phyloP scores from a whole-genome alignment of 2,113 vertebrate species.

The Centropus unirufus region DNA sequence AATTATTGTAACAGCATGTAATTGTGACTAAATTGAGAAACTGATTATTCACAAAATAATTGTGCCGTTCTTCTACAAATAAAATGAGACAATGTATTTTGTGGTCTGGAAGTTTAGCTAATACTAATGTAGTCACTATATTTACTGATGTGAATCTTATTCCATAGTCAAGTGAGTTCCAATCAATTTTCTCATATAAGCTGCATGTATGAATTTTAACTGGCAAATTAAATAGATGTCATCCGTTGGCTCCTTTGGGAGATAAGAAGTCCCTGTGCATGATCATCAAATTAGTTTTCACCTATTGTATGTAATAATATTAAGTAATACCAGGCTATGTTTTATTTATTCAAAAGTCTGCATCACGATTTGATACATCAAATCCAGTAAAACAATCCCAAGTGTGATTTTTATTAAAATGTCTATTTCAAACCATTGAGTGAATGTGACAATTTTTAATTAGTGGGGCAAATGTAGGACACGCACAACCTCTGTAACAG shows the following conservation, averaged over 20 bases:
- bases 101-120: constrained; percentile 52
- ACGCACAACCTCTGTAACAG: not conserved
- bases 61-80: constrained; percentile 64
- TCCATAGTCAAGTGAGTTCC: constrained; percentile 67
- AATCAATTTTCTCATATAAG: constrained; percentile 66
- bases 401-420: constrained; percentile 8
- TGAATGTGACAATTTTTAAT: not conserved
- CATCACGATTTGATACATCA: not conserved
- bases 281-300: constrained; percentile 64
- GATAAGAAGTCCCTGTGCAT: constrained; percentile 52
- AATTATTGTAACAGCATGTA: constrained; percentile 68
- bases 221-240: constrained; percentile 69
- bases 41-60: constrained; percentile 75
- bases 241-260: constrained; percentile 64
- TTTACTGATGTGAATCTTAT: constrained; percentile 73
- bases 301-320: constrained; percentile 24
- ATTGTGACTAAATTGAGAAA: constrained; percentile 69
- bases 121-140: constrained; percentile 52
- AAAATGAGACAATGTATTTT: constrained; percentile 68
- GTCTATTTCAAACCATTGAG: not conserved
- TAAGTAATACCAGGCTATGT: not conserved
- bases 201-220: constrained; percentile 67
- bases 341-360: constrained; percentile 39
- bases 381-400: not conserved
- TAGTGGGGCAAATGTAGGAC: not conserved